A percentile compares a stretch with the other conserved stretches of the same genome.
These are phyloP conservation scores for Pedicia rivosa DNA, from an alignment of 2,888 invertebrate genomes.

Conservation along the genomic window DNA sequence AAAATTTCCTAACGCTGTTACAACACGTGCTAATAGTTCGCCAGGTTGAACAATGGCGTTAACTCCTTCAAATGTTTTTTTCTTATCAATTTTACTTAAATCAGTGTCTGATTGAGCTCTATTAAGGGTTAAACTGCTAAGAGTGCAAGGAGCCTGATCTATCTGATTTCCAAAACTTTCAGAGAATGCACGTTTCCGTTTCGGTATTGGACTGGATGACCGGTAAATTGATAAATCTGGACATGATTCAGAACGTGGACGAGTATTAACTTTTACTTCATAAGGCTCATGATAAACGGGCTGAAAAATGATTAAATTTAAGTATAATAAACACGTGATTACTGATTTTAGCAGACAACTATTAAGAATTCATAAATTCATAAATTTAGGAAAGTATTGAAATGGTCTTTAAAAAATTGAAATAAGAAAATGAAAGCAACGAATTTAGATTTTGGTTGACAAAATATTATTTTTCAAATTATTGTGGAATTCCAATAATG, in stretches of 20 bases:
- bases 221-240: conserved; percentile 54
- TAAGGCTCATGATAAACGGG: conserved; percentile 57
- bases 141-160: not conserved
- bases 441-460: too few species aligned
- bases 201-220: conserved; percentile 31
- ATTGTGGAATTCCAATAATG: too few species aligned
- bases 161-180: conserved; percentile 36
- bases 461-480: too few species aligned
- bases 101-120: conserved; percentile 50
- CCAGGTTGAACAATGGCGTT: conserved; percentile 58
- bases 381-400: too few species aligned
- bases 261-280: conserved; percentile 22
- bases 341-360: too few species aligned
- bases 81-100: conserved; percentile 58
- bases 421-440: conserved; percentile 11
- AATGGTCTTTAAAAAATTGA: too few species aligned
- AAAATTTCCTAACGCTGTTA: conserved; percentile 54
- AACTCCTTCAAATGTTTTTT: conserved; percentile 46
- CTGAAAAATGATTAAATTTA: too few species aligned
- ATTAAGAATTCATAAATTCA: too few species aligned
- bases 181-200: conserved; percentile 45
- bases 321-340: too few species aligned
- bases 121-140: not conserved
- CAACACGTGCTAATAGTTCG: conserved; percentile 58
- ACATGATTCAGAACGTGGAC: conserved; percentile 46